A percentile compares a stretch with the other conserved stretches of the same genome.
phyloP scores from a whole-genome alignment of 1,140 invertebrate genomes.

The Hypothenemus hampei region DNA sequence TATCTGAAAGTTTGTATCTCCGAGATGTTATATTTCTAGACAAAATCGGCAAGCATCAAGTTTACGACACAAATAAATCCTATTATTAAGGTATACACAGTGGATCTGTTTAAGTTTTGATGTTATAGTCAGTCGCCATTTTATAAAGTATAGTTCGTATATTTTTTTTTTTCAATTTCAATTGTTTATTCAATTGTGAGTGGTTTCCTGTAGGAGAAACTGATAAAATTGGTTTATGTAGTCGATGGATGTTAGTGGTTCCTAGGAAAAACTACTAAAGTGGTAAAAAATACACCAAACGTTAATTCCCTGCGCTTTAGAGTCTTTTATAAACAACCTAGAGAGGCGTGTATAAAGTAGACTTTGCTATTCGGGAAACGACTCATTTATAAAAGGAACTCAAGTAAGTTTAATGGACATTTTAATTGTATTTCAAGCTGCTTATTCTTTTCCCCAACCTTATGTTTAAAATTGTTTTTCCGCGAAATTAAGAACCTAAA shows the following conservation, averaged over 20 bases:
- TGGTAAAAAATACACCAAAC: constrained; percentile 13
- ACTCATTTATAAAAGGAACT: constrained; percentile 20
- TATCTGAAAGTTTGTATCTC: constrained; percentile 2
- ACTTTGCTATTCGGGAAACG: constrained; percentile 9
- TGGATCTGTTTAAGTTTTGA: background rate
- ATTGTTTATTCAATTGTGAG: background rate
- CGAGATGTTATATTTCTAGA: background rate
- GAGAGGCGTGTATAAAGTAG: constrained; percentile 21
- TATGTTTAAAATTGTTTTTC: background rate
- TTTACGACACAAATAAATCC: constrained; percentile 4
- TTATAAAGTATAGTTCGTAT: background rate
- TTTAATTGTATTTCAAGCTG: constrained; percentile 20
- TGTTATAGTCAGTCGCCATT: background rate
- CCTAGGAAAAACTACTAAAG: constrained; percentile 14
- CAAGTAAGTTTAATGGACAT: constrained; percentile 17
- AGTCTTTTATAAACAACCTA: constrained; percentile 17
- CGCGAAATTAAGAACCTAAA: too few relatives aligned
- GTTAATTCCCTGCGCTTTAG: constrained; percentile 18
- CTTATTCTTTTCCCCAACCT: constrained; percentile 5
- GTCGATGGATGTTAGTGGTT: constrained; percentile 9
- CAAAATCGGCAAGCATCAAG: background rate
- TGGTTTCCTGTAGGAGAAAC: background rate
- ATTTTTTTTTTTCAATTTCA: background rate
- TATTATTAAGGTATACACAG: background rate
- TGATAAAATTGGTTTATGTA: constrained; percentile 10